phyloP scores from a whole-genome alignment of 2,113 vertebrate genomes.

The Gavia stellata region DNA sequence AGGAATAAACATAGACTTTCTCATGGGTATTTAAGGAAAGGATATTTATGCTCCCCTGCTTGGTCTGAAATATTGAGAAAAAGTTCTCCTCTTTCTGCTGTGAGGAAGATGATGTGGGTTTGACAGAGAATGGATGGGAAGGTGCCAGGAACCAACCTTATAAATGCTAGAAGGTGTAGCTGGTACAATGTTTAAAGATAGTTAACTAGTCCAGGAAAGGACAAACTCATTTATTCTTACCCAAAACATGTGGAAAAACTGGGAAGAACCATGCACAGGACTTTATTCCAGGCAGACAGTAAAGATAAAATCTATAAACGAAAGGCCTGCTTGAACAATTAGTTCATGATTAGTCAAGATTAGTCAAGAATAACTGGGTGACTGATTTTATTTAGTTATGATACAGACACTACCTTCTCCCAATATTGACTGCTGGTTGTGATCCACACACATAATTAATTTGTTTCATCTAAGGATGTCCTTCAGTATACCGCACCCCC shows the following conservation, averaged over 20 bases:
- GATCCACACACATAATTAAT: not conserved
- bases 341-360: not conserved
- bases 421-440: fast-evolving
- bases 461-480: not conserved
- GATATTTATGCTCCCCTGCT: not conserved
- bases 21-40: not conserved
- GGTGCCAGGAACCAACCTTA: not conserved
- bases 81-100: not conserved
- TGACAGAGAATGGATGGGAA: not conserved
- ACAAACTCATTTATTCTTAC: not conserved
- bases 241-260: not conserved
- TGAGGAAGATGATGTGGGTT: not conserved
- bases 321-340: not conserved
- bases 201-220: not conserved
- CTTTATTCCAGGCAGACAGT: not conserved
- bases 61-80: not conserved
- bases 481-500: not conserved
- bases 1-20: not conserved
- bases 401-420: not conserved
- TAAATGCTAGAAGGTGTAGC: not conserved
- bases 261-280: not conserved
- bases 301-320: not conserved
- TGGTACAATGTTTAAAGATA: not conserved
- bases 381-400: not conserved
- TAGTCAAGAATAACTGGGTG: not conserved